phyloP scores from a whole-genome alignment of 2,888 invertebrate species.

The Antheraea assamensis region DNA sequence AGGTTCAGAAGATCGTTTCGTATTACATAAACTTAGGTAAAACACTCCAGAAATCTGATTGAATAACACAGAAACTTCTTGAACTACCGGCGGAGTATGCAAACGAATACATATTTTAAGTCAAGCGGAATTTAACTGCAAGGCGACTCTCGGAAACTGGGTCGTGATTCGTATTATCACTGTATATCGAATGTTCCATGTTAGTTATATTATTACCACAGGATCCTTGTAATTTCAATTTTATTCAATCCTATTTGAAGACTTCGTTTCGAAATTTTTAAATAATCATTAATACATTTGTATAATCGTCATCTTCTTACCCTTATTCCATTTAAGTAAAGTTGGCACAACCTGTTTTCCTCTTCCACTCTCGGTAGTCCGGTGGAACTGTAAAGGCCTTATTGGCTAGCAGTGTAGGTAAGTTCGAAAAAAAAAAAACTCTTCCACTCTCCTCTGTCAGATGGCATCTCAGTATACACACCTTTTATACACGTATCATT shows the following conservation, averaged over 20 bases:
- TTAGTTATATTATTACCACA: neutral
- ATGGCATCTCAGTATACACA: too few relatives aligned
- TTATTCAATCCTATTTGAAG: neutral
- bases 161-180: slow-evolving; percentile 36
- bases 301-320: too few relatives aligned
- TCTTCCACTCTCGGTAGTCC: too few relatives aligned
- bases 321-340: too few relatives aligned
- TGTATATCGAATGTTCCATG: neutral
- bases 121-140: slow-evolving; percentile 22
- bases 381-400: too few relatives aligned
- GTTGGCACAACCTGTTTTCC: too few relatives aligned
- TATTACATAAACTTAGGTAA: slow-evolving; percentile 10
- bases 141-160: slow-evolving; percentile 36
- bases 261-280: neutral
- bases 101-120: slow-evolving; percentile 42
- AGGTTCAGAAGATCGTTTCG: neutral
- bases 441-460: too few relatives aligned
- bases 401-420: too few relatives aligned
- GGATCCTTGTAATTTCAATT: neutral
- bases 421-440: too few relatives aligned
- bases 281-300: too few relatives aligned
- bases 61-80: slow-evolving; percentile 32
- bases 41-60: slow-evolving; percentile 23
- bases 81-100: slow-evolving; percentile 30
- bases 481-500: too few relatives aligned